phyloP scores from a whole-genome alignment of 2,888 invertebrate species.

The Malthinus flaveolus region DNA sequence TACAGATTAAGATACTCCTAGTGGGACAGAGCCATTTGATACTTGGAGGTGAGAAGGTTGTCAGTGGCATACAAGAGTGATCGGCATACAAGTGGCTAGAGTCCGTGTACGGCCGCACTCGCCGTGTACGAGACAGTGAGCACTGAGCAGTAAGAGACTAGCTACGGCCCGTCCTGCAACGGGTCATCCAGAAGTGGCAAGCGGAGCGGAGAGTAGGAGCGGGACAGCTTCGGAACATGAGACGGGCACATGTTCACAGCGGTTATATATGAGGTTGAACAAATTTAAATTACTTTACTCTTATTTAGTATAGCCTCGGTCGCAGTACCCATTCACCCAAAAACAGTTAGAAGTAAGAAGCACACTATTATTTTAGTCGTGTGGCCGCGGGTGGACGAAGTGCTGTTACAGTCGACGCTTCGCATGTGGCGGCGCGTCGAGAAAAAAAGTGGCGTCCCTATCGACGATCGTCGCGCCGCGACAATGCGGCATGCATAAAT shows the following conservation, averaged over 20 bases:
- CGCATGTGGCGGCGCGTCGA: constrained; percentile 48
- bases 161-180: constrained; percentile 37
- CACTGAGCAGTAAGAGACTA: constrained; percentile 28
- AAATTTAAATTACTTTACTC: constrained; percentile 35
- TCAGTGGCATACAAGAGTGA: constrained; percentile 51
- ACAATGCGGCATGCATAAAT: constrained; percentile 36
- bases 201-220: constrained; percentile 36
- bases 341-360: constrained; percentile 32
- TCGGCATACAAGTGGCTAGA: constrained; percentile 45
- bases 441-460: constrained; percentile 36
- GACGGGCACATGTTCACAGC: constrained; percentile 42
- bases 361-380: constrained; percentile 41
- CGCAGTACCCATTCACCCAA: constrained; percentile 29
- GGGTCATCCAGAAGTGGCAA: constrained; percentile 39
- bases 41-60: constrained; percentile 60
- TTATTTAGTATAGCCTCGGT: constrained; percentile 50
- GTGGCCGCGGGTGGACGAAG: constrained; percentile 53
- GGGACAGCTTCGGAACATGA: constrained; percentile 37
- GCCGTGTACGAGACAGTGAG: constrained; percentile 26
- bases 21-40: constrained; percentile 61
- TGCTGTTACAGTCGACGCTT: constrained; percentile 50
- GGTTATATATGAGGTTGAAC: constrained; percentile 36
- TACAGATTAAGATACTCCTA: constrained; percentile 57
- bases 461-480: constrained; percentile 35
- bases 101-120: constrained; percentile 26